Evolutionary conservation across 35 echinoderm and acorn worm species (phyloP).

Genomic region (Stichopus chloronotus): DNA sequence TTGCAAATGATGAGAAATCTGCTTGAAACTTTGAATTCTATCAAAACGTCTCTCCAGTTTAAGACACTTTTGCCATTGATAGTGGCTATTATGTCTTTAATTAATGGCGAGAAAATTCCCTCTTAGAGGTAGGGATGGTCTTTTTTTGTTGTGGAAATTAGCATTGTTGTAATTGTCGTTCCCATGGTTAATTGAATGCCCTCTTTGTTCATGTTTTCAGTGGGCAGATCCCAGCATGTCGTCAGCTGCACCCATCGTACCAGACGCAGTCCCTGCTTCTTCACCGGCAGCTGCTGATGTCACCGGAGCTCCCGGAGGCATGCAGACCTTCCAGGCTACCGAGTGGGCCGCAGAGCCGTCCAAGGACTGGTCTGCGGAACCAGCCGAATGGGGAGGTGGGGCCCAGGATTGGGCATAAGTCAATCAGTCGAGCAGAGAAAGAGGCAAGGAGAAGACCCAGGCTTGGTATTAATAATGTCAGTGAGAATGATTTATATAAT

Average conservation of each 20-base stretch:
- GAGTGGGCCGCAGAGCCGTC: constrained; percentile 12
- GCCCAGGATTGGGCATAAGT: constrained; percentile 60
- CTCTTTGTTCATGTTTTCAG: background rate
- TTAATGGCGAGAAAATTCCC: too few relatives aligned
- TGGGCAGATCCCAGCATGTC: constrained; percentile 8
- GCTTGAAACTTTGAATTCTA: too few relatives aligned
- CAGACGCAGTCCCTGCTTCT: background rate
- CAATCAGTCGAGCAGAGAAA: background rate
- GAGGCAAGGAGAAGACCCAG: background rate
- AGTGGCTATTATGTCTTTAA: too few relatives aligned
- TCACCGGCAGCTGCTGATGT: background rate
- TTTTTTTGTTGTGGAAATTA: too few relatives aligned
- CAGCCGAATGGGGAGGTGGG: constrained; percentile 1
- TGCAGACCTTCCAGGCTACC: constrained; percentile 39
- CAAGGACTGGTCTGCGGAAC: constrained; percentile 70
- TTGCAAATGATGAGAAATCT: too few relatives aligned
- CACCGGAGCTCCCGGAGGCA: background rate
- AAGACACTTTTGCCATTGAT: too few relatives aligned
- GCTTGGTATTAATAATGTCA: background rate
- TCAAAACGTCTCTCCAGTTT: too few relatives aligned
- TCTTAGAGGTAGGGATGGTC: too few relatives aligned
- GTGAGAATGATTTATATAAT: background rate
- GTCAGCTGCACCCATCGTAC: background rate
- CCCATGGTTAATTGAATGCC: too few relatives aligned
- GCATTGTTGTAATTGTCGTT: too few relatives aligned